A percentile compares a stretch with the other conserved stretches of the same genome.
Evolutionary conservation across 2,797 vertebrate species (phyloP).

Genomic region (Vireo griseus): DNA sequence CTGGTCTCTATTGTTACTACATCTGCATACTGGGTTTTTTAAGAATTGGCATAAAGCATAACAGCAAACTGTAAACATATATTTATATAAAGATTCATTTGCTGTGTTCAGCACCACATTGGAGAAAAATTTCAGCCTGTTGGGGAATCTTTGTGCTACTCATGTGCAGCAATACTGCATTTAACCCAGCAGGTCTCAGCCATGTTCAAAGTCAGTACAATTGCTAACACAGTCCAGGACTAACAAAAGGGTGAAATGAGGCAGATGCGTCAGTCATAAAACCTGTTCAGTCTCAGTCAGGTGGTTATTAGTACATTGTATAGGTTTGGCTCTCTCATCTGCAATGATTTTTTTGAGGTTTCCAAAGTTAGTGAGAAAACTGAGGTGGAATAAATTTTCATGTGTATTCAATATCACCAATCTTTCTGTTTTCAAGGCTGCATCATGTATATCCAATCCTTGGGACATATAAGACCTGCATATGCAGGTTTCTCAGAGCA

Average conservation of each 20-base stretch:
- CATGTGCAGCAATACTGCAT: background rate
- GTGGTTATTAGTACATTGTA: background rate
- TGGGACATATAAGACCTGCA: background rate
- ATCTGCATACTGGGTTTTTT: background rate
- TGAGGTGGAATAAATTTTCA: background rate
- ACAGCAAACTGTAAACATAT: background rate
- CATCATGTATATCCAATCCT: background rate
- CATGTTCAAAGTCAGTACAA: background rate
- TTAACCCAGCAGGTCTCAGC: background rate
- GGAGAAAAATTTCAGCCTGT: background rate
- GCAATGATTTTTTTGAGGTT: background rate
- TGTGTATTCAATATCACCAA: background rate
- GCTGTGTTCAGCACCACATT: background rate
- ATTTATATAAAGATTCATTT: background rate
- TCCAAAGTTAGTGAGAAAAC: background rate
- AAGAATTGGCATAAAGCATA: background rate
- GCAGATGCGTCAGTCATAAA: background rate
- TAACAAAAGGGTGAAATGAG: background rate
- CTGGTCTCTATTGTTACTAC: background rate
- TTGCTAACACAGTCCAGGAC: background rate
- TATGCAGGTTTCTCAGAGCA: background rate
- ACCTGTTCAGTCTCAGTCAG: background rate
- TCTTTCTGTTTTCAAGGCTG: background rate
- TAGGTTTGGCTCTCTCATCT: background rate
- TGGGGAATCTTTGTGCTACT: background rate